Evolutionary conservation across 2,113 vertebrate species (phyloP).

Genomic region (Porphyrio hochstetteri): DNA sequence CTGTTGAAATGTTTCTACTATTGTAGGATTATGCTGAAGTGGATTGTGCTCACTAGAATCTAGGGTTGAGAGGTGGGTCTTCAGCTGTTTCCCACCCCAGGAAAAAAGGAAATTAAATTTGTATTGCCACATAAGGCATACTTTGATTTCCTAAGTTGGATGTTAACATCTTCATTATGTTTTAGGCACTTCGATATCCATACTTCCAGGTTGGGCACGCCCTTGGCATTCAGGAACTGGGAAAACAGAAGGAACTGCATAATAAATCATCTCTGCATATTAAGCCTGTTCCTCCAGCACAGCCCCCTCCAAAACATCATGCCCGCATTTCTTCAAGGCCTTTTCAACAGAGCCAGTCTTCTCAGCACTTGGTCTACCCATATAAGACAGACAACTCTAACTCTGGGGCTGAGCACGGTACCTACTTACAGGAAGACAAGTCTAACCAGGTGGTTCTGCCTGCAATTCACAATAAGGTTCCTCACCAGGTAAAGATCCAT

Average conservation of each 20-base stretch:
- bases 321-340: constrained; percentile 77
- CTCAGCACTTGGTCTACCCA: constrained; percentile 69
- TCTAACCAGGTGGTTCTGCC: constrained; percentile 78
- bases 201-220: constrained; percentile 90
- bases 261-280: constrained; percentile 73
- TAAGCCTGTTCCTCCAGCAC: constrained; percentile 83
- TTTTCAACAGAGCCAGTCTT: constrained; percentile 81
- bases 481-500: constrained; percentile 70
- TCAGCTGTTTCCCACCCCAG: not conserved
- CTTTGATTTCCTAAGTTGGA: not conserved
- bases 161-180: not conserved
- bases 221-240: constrained; percentile 83
- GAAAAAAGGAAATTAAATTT: not conserved
- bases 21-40: not conserved
- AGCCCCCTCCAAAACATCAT: constrained; percentile 80
- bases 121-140: not conserved
- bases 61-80: not conserved
- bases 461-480: constrained; percentile 78
- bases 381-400: constrained; percentile 72
- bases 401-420: constrained; percentile 64
- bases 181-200: constrained; percentile 87
- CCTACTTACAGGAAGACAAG: constrained; percentile 72
- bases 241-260: constrained; percentile 74
- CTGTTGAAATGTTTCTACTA: not conserved
- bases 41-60: not conserved